A percentile compares a stretch with the other conserved stretches of the same genome.
These are phyloP conservation scores for Oxyruncus cristatus DNA, from an alignment of 2,113 vertebrate species.

Conservation along the genomic window DNA sequence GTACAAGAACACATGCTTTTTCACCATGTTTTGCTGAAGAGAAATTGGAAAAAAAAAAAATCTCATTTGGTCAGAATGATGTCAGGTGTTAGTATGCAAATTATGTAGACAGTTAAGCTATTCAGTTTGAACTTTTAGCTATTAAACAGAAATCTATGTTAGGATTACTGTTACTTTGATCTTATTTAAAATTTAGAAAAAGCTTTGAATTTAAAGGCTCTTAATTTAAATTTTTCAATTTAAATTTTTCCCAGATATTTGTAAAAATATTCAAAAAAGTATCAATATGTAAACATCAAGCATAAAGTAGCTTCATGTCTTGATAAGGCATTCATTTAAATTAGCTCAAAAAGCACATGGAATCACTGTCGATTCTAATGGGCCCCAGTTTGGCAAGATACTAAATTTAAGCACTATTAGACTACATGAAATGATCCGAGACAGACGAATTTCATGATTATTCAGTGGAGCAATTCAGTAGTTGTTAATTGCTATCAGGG, in stretches of 20 bases:
- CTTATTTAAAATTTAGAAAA: background rate
- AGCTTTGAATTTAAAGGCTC: background rate
- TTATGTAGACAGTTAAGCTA: background rate
- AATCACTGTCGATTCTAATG: background rate
- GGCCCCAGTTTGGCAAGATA: slow-evolving; percentile 19
- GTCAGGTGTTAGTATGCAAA: background rate
- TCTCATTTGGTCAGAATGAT: background rate
- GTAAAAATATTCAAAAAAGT: background rate
- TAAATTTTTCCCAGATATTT: background rate
- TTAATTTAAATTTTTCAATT: background rate
- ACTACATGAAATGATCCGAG: slow-evolving; percentile 12
- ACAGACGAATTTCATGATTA: slow-evolving; percentile 55
- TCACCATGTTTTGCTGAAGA: background rate
- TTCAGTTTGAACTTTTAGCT: too few relatives aligned
- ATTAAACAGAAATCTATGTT: too few relatives aligned
- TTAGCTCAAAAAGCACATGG: background rate
- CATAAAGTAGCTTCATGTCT: background rate
- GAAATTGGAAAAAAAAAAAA: background rate
- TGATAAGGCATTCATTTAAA: background rate
- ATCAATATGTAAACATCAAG: background rate
- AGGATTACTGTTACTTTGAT: background rate
- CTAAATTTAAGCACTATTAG: slow-evolving; percentile 57
- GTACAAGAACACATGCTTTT: background rate
- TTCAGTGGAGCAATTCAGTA: slow-evolving; percentile 33
- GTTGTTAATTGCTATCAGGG: slow-evolving; percentile 47